Percentiles rank a stretch among this genome's conserved stretches.
Conservation (phyloP, 2,888 invertebrate species). For the Achlya flavicornis region DNA sequence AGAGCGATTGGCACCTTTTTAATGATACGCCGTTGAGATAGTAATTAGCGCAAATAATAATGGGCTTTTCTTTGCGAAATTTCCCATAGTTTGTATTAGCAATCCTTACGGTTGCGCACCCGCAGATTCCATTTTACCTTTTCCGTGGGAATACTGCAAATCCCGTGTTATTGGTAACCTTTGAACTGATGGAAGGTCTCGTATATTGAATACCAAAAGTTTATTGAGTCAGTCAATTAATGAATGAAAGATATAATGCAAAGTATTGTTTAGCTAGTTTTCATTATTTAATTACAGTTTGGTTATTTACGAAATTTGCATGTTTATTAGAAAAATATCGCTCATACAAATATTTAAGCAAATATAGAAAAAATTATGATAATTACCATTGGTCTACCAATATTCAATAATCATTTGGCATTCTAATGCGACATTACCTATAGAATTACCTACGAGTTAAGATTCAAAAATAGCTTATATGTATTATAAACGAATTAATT, state of each 20-base stretch:
- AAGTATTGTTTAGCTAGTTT: no score
- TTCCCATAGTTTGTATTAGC: slow-evolving; percentile 14
- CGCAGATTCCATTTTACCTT: neutral
- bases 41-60: slow-evolving; percentile 8
- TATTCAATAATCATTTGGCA: no score
- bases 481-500: neutral
- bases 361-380: no score
- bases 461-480: neutral
- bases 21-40: slow-evolving; percentile 4
- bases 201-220: no score
- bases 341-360: no score
- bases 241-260: no score
- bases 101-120: slow-evolving; percentile 10
- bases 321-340: no score
- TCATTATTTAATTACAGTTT: no score
- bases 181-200: neutral
- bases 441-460: no score
- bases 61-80: slow-evolving; percentile 5
- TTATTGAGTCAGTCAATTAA: neutral
- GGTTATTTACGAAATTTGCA: no score
- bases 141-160: slow-evolving; percentile 6
- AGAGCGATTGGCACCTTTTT: slow-evolving; percentile 5
- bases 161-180: neutral
- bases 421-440: neutral
- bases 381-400: no score